phyloP scores from a whole-genome alignment of 2,113 vertebrate species.

The Anguilla rostrata region DNA sequence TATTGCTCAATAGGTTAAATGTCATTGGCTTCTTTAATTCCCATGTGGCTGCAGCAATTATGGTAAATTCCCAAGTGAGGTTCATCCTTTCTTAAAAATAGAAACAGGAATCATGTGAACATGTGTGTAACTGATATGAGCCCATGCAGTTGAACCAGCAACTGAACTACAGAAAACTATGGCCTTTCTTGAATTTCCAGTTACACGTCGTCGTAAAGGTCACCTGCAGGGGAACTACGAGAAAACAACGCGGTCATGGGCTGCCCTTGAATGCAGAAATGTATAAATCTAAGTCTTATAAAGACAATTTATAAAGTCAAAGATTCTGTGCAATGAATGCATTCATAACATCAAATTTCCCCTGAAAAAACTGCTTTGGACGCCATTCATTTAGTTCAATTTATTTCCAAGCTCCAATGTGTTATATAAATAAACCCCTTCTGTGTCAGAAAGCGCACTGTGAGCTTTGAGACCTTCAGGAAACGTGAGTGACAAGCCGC shows the following conservation, averaged over 20 bases:
- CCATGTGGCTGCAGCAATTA: slow-evolving; percentile 10
- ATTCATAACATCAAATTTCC: neutral
- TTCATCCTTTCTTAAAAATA: neutral
- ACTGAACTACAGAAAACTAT: neutral
- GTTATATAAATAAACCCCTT: too few species aligned
- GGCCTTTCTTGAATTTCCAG: neutral
- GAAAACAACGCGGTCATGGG: neutral
- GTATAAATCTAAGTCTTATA: too few species aligned
- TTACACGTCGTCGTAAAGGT: neutral
- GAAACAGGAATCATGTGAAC: neutral
- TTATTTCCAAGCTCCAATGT: too few species aligned
- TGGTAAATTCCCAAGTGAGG: slow-evolving; percentile 20
- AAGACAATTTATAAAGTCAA: too few species aligned
- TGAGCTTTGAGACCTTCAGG: neutral
- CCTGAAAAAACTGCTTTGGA: too few species aligned
- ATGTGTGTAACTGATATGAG: neutral
- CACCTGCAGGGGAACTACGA: neutral
- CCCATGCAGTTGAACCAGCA: neutral
- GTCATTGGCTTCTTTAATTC: slow-evolving; percentile 7
- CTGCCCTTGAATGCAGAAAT: too few species aligned
- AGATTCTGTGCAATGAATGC: neutral
- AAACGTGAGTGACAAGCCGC: neutral
- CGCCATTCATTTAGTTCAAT: too few species aligned
- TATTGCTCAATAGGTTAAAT: neutral
- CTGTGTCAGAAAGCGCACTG: neutral